Evolutionary conservation across 1,140 invertebrate genomes (phyloP), one percentile per base, ranked within the genome.

Genomic region (Micrasema minimum): DNA sequence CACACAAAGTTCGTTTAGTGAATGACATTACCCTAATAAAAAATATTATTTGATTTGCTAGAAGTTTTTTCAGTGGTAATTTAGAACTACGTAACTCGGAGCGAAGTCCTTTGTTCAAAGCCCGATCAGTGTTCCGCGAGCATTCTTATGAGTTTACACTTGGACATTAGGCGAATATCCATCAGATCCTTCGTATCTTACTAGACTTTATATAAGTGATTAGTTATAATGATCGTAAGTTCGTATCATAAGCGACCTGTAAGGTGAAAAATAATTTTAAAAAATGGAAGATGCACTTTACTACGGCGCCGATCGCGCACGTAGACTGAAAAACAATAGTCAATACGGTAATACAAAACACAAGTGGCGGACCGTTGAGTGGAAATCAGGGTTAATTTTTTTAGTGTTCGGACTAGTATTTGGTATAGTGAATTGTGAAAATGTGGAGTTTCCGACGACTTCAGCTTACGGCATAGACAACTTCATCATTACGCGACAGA

Each of bases 291-390:
- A 43, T n/a, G 55, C 20, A 38, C 51, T 18, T 51, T 62, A 41
- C 35, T 62, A 45, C 48, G 14, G 22, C 18, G 57, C 45, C 6
- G 55, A 53, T 62, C 26, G 67, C 37, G 67, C 57, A 48, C 45
- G 55, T 50, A 22, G 31, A 48, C 80, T 80, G 69, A 84, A 83
- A 72, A 81, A 80, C 78, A 82, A 85, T 74, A 83, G 82, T 75
- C 81, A 83, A 72, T 84, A 83, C 74, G 79, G 83, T 77, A 80
- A 85, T 77, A 84, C 83, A 14, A 85, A 84, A 75, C 81, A 83
- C 66, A 85, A 84, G 79, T 85, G 83, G 83, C 80, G 83, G 83
- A 85, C 83, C 43, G 26, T 66, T 9, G 26, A 51, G 37, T 64
- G 20, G 14, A 66, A 43, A 1, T 9, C 20, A 10, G n/a, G 43